phyloP scores from a whole-genome alignment of 2,888 invertebrate genomes.

The Clivina fossor region DNA sequence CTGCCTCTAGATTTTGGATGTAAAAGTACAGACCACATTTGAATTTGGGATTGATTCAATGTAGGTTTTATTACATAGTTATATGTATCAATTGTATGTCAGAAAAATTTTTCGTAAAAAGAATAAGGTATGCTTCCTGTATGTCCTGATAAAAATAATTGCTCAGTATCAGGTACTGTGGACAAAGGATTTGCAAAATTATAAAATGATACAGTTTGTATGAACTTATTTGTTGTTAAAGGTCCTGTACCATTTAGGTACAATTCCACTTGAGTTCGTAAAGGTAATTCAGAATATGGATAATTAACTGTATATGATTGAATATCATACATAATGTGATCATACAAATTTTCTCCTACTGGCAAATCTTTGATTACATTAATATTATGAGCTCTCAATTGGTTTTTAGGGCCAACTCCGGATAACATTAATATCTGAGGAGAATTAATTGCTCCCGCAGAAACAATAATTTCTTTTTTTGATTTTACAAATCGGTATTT shows the following conservation, averaged over 20 bases:
- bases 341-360: conserved; percentile 85
- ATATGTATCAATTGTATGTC: conserved; percentile 43
- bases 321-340: too few species aligned
- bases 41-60: conserved; percentile 16
- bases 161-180: too few species aligned
- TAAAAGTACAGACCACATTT: conserved; percentile 57
- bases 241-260: too few species aligned
- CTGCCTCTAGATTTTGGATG: too few species aligned
- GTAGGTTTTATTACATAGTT: conserved; percentile 23
- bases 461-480: conserved; percentile 62
- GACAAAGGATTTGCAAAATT: too few species aligned
- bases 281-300: too few species aligned
- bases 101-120: conserved; percentile 39
- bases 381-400: conserved; percentile 71
- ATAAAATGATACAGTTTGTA: too few species aligned
- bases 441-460: conserved; percentile 87
- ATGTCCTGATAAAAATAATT: too few species aligned
- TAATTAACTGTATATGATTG: too few species aligned
- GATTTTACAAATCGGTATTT: conserved; percentile 45
- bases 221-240: too few species aligned
- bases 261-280: too few species aligned
- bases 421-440: conserved; percentile 90
- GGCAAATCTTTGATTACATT: conserved; percentile 74
- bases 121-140: conserved; percentile 33
- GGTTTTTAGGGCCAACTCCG: conserved; percentile 80